Evolutionary conservation across 2,888 invertebrate genomes (phyloP), one percentile per base, ranked within the genome.

Genomic region (Epistrophe eligans): DNA sequence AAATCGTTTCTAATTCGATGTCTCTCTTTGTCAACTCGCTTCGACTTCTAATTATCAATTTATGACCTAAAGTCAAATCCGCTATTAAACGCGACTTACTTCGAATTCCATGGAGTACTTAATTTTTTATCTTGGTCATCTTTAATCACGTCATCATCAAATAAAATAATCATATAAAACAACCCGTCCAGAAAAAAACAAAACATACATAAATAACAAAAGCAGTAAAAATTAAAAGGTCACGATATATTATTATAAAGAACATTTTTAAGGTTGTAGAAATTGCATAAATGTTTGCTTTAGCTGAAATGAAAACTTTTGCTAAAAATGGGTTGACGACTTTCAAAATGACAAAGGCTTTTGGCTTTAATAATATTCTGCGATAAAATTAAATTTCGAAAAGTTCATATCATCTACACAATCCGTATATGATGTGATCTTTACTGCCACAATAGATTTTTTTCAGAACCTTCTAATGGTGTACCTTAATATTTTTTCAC

Each of bases 121-220:
- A 24, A 24, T 28, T 38, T 60, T 60, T 38, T 17, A 9, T 5
- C 17, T 35, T 38, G 1, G 17, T 4, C 0, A 60, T 19, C 6
- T 35, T 38, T 6, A 35, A 35, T 17, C 19, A 60, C 17, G 6
- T 60, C 19, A 19, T 60, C 11, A 60, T 15, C 6, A 11, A 62
- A 38, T 7, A 19, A 60, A 62, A 24, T 10, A 35, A 35, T 19
- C 13, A 62, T 15, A 62, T 43, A n/a, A 32, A 55, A 19, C 19
- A 60, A 62, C 40, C 62, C 62, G 62, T 62, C 62, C 62, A 62
- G 43, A 58, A 58, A 0, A 24, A 35, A 35, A 24, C 1, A 24
- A n/a, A n/a, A n/a, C n/a, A n/a, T n/a, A 40, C 13, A 62, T 24
- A 62, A 38, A 60, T 7, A 60, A 38, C 19, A 52, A 52, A 52